These are phyloP conservation scores for Cirrhinus mrigala DNA, from an alignment of 2,797 vertebrate genomes.

Conservation along the genomic window DNA sequence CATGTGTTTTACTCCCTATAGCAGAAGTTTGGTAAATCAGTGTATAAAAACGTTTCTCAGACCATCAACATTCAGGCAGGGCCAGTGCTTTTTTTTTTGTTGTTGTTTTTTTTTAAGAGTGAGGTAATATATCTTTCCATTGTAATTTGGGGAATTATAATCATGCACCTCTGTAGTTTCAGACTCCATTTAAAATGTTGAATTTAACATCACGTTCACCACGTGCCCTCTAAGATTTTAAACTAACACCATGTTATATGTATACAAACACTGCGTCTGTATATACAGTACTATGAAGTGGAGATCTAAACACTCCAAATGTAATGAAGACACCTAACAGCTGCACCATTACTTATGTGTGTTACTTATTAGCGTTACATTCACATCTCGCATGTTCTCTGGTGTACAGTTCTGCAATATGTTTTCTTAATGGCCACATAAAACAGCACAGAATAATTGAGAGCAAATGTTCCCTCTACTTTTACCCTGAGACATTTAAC, in stretches of 20 bases:
- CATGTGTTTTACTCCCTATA: not conserved
- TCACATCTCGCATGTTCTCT: constrained; percentile 22
- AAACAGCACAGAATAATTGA: constrained; percentile 15
- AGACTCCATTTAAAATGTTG: constrained; percentile 1
- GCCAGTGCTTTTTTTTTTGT: not conserved
- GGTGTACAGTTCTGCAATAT: constrained; percentile 13
- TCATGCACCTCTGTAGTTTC: constrained; percentile 5
- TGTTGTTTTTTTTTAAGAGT: not conserved
- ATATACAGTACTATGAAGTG: constrained; percentile 30
- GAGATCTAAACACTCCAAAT: constrained; percentile 40
- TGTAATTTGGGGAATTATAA: constrained; percentile 23
- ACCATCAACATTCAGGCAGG: not conserved
- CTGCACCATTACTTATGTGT: constrained; percentile 18
- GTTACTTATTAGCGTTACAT: constrained; percentile 29
- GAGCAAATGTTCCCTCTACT: constrained; percentile 12
- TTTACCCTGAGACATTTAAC: not conserved
- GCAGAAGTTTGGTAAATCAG: not conserved
- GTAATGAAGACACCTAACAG: constrained; percentile 43
- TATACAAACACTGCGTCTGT: constrained; percentile 44
- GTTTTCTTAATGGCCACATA: constrained; percentile 35
- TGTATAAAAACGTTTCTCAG: not conserved
- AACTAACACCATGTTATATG: constrained; percentile 33
- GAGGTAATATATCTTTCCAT: not conserved
- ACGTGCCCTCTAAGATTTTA: constrained; percentile 15
- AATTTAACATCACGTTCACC: constrained; percentile 9